Base-by-base conservation (phyloP, 2,888 invertebrate genomes). In the Eupelmus urozonus region DNA sequence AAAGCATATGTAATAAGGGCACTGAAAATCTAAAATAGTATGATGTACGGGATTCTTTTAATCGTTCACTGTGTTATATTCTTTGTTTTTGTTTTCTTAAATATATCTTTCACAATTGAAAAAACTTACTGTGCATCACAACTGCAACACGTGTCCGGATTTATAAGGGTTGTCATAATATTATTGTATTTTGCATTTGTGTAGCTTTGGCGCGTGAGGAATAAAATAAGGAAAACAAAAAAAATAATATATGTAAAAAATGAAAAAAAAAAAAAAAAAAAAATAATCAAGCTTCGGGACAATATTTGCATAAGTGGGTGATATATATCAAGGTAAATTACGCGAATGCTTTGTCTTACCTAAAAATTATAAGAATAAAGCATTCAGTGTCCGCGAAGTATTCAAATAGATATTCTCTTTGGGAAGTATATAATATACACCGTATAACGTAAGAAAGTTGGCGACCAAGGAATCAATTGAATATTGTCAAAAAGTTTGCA, bases 241-340 rank as follows among this genome's bases (percentile, higher is more conserved):
- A 45, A 29, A 49, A 51, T 18, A n/a, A n/a, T n/a, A n/a, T n/a
- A 42, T 29, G 4, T n/a, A 49, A 20, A 29, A 1, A 60, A 49
- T 49, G 27, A 34, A 60, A 34, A 34, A 62, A 0, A 25, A 18
- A 45, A 11, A 29, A 60, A 40, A 20, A 74, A 27, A 59, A 23
- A 66, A 13, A 75, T 42, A 53, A 51, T 55, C 25, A 45, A 34
- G 62, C 69, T 76, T 69, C 20, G 55, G 25, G 62, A 69, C 69
- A 76, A 76, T 69, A 62, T 69, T 69, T 45, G 29, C 55, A 42
- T 63, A 69, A 11, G 59, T 34, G 59, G 27, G 51, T 45, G 20
- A 11, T 69, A 60, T 45, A 16, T 16, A 16, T 45, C 29, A 51
- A 45, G 16, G 49, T 66, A 34, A 63, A 73, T 27, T 63, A 18